Evolutionary conservation across 1,140 invertebrate genomes (phyloP), one percentile per base, ranked within the genome.

Genomic region (Pseudomyrmex sp.): DNA sequence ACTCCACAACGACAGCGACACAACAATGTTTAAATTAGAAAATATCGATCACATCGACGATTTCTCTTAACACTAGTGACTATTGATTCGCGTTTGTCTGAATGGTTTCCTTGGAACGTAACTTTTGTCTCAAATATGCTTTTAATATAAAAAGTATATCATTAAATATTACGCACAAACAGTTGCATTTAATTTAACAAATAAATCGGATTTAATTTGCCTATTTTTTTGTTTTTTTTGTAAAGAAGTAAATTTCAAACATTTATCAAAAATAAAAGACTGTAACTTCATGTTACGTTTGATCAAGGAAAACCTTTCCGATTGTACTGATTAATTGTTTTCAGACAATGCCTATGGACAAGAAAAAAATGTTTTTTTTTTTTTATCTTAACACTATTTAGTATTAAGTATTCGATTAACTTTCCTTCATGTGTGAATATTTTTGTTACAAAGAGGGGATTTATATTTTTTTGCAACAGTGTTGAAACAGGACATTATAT

Each of bases 361-460:
- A 58, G 56, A 15, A 15, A 77, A 66, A 44, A 10, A 26, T 74
- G 46, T 15, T 0, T 75, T 18, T 18, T 75, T 18, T 18, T 18
- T 52, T 70, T 74, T 74, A 66, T 20, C 26, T 87, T 87, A 77
- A 77, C 70, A 87, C 80, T 59, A 65, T 66, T 82, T 35, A 35
- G 35, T 35, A 35, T 35, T 35, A 35, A 52, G 72, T 76, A 80
- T 62, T 82, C 26, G 73, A 76, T 76, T 74, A 86, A 85, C 65
- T 87, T 87, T 76, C 85, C 72, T 70, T 77, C 52, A 63, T 83
- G 65, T 26, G 52, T 76, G 66, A 83, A 86, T 73, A 68, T 58
- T 63, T 84, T 76, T 87, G 56, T 20, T 83, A 72, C 46, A 83
- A 86, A 84, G 77, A 35, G 35, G 0, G 74, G 74, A 70, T 73